These are phyloP conservation scores for Perodicticus potto DNA, from an alignment of 2,797 vertebrate genomes.

Conservation along the genomic window DNA sequence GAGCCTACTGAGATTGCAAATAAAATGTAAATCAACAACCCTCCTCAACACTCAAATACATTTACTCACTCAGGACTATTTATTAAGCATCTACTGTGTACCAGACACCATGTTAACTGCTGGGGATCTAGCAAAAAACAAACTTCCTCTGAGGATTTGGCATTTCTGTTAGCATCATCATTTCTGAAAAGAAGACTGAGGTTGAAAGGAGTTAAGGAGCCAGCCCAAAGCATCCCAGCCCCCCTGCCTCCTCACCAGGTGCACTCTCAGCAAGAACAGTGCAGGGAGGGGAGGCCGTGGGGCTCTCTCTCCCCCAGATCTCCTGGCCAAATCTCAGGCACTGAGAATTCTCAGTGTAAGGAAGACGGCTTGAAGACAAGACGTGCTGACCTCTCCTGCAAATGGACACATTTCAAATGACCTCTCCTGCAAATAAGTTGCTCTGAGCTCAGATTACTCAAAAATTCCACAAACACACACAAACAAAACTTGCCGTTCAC, in stretches of 20 bases:
- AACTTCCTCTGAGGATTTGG: background rate
- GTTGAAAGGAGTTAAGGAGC: background rate
- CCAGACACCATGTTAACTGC: background rate
- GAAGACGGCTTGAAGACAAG: background rate
- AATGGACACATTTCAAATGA: background rate
- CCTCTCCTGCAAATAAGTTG: background rate
- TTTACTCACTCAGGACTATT: background rate
- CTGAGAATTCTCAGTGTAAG: background rate
- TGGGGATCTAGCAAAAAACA: background rate
- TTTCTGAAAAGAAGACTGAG: background rate
- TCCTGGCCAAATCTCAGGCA: background rate
- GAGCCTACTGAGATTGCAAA: background rate
- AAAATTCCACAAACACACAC: background rate
- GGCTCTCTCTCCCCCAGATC: background rate
- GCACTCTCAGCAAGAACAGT: background rate
- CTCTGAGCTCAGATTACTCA: background rate
- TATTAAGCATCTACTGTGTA: background rate
- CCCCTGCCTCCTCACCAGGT: background rate
- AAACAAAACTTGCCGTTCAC: background rate
- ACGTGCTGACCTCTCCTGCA: background rate
- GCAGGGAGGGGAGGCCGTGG: fast-evolving
- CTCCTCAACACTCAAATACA: background rate
- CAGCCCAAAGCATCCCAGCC: background rate
- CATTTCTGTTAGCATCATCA: background rate
- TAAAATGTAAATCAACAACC: constrained; percentile 39